Percentiles rank a stretch among this genome's conserved stretches.
phyloP scores from a whole-genome alignment of 92 coral and sea anemone species.

The Diadumene lineata region DNA sequence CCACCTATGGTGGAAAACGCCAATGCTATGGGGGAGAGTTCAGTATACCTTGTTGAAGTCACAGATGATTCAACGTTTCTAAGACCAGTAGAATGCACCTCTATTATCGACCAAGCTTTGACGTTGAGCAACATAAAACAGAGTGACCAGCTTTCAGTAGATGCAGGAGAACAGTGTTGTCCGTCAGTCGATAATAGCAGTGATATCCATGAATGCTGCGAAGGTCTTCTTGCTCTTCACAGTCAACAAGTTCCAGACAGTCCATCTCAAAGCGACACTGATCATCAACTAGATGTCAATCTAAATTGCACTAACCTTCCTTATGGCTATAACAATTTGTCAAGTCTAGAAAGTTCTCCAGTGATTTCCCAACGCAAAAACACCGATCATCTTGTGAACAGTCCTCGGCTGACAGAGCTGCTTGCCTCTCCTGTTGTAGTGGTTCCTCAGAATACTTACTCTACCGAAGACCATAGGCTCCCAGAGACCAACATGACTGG shows the following conservation, averaged over 20 bases:
- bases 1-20: conserved; percentile 11
- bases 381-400: not conserved
- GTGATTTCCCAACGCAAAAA: not conserved
- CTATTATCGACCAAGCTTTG: not conserved
- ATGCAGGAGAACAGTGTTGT: not conserved
- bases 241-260: conserved; percentile 7
- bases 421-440: conserved; percentile 15
- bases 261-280: not conserved
- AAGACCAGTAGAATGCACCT: not conserved
- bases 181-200: not conserved
- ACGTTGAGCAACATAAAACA: not conserved
- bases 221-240: not conserved
- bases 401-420: conserved; percentile 10
- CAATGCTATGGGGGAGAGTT: not conserved
- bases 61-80: not conserved
- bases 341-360: conserved; percentile 14
- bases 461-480: not conserved
- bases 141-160: not conserved
- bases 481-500: conserved; percentile 3
- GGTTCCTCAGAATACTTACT: not conserved
- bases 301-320: not conserved
- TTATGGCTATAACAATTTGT: not conserved
- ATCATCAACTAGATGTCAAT: not conserved
- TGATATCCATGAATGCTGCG: not conserved
- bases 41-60: not conserved